phyloP scores from a whole-genome alignment of 2,113 vertebrate species.

The Calyptomena viridis region DNA sequence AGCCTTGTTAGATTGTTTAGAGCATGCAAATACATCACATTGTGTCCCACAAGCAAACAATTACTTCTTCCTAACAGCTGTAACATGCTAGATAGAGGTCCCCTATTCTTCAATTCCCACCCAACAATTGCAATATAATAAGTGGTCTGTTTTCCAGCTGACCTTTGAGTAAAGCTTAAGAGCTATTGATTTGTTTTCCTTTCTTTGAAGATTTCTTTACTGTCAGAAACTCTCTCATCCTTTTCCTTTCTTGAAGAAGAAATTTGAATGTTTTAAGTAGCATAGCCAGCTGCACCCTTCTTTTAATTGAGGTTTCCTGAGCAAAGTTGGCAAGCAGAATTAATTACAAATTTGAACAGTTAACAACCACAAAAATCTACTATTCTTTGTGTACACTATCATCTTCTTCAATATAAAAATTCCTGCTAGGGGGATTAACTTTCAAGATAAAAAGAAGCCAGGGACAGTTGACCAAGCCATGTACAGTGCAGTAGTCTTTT shows the following conservation, averaged over 20 bases:
- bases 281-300: not conserved
- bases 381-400: not conserved
- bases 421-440: not conserved
- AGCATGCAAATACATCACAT: not conserved
- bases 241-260: not conserved
- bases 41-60: not conserved
- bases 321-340: not conserved
- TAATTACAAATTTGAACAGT: not conserved
- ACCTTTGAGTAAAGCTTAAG: conserved; percentile 17
- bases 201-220: not conserved
- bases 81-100: not conserved
- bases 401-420: not conserved
- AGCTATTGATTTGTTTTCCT: not conserved
- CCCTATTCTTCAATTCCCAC: not conserved
- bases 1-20: not conserved
- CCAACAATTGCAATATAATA: not conserved
- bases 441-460: not conserved
- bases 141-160: conserved; percentile 1
- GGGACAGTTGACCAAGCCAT: not conserved
- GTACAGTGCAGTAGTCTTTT: not conserved
- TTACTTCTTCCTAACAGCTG: conserved; percentile 26
- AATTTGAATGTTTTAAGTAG: not conserved
- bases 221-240: not conserved
- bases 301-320: not conserved
- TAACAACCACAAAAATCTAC: not conserved